Evolutionary conservation across 2,113 vertebrate genomes (phyloP).

Genomic region (Pelecanus crispus): DNA sequence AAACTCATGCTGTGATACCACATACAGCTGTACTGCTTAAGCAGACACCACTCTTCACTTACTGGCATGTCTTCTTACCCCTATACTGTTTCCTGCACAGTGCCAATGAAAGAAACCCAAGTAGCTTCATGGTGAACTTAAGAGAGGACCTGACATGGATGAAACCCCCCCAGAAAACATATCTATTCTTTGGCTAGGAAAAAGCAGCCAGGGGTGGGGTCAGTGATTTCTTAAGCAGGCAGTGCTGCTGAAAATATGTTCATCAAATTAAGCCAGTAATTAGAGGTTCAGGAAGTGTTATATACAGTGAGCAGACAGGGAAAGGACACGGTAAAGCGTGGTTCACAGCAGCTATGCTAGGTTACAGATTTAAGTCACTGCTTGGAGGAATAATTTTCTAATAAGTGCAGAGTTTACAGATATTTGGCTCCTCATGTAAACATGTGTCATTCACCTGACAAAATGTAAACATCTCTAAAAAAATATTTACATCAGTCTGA

Average conservation of each 20-base stretch:
- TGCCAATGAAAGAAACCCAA: background rate
- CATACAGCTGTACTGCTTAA: background rate
- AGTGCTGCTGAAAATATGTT: background rate
- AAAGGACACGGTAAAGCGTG: background rate
- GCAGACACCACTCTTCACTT: background rate
- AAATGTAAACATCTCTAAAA: background rate
- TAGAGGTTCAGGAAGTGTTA: background rate
- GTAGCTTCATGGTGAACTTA: background rate
- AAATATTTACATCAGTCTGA: background rate
- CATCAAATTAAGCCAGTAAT: background rate
- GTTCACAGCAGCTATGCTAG: background rate
- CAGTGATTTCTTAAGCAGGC: background rate
- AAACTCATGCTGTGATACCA: background rate
- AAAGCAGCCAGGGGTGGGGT: background rate
- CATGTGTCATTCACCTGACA: background rate
- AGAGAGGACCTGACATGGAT: background rate
- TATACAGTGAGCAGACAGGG: background rate
- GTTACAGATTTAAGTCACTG: background rate
- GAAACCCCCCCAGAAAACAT: background rate
- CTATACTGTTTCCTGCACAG: background rate
- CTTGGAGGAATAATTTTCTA: background rate
- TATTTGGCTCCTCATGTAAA: background rate
- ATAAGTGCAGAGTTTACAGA: background rate
- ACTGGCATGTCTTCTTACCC: background rate
- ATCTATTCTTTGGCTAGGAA: background rate